Base-by-base conservation (phyloP, 1,140 invertebrate species). In the Bombus balteatus region DNA sequence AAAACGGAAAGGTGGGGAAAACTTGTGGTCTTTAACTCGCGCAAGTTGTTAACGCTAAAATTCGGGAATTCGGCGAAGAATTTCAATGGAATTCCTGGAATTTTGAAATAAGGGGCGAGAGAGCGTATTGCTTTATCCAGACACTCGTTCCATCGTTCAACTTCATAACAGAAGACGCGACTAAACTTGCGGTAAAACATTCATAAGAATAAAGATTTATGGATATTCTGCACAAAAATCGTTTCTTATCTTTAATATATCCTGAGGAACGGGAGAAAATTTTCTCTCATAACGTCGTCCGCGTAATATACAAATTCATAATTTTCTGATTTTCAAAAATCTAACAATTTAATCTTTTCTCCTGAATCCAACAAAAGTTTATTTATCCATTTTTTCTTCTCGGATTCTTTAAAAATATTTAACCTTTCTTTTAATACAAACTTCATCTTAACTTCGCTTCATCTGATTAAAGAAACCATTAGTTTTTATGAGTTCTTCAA, bases 1-100 rank as follows among this genome's bases (percentile, higher is more conserved):
- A 57, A 34, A 53, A 65, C 22, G 47, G 25, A 39, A 85, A 80
- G 66, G 43, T 22, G 68, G 83, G 83, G 53, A 80, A 80, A 85
- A 85, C 76, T 85, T 85, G 83, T 77, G 83, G 76, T 72, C 57
- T 80, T 80, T 71, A 43, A 62, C 57, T 73, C 83, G 68, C 25
- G 83, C 53, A 73, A 65, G 68, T 80, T 80, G 83, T 85, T 85
- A 80, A 34, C 68, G 76, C 83, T 79, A 39, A 85, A 85, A 85
- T 85, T 85, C 76, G 83, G 57, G 83, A 85, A 85, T 80, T 62
- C 22, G 53, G 6, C 4, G 77, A 70, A 73, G 83, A 85, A 85
- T 85, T 72, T 73, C 76, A 5, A 10, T 5, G 83, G 83, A 65
- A 65, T 41, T 71, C 57, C 39, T 22, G 77, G 76, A 80, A 85